These are phyloP conservation scores for Antigone vipio DNA, from an alignment of 2,113 vertebrate genomes.

Conservation along the genomic window DNA sequence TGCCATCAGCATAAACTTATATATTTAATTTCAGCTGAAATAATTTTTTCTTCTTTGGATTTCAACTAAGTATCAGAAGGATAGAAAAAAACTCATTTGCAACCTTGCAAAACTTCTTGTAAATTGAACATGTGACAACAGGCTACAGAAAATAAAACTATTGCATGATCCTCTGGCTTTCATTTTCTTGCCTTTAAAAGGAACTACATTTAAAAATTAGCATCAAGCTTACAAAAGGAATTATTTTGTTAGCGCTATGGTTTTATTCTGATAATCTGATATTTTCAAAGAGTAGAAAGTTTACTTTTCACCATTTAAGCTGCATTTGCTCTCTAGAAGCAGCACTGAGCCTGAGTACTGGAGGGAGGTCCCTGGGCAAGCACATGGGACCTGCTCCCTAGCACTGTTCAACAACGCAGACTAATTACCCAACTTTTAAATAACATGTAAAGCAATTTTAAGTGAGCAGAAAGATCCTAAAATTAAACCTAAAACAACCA, in stretches of 20 bases:
- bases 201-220: rapidly evolving
- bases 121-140: background rate
- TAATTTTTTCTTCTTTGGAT: background rate
- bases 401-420: background rate
- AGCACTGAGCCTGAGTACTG: background rate
- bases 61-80: background rate
- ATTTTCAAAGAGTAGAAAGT: background rate
- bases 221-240: background rate
- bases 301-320: background rate
- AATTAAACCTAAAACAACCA: background rate
- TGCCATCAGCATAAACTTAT: background rate
- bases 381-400: background rate
- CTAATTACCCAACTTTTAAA: background rate
- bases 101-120: background rate
- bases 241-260: background rate
- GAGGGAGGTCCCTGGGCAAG: background rate
- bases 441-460: background rate
- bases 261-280: background rate
- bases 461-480: background rate
- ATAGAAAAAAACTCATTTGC: background rate
- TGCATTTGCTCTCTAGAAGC: background rate
- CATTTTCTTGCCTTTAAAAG: background rate
- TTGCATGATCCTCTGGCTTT: background rate
- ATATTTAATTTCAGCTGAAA: background rate
- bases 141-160: background rate